Evolutionary conservation across 2,888 invertebrate species (phyloP).

Genomic region (Eucriotettix oculatus): DNA sequence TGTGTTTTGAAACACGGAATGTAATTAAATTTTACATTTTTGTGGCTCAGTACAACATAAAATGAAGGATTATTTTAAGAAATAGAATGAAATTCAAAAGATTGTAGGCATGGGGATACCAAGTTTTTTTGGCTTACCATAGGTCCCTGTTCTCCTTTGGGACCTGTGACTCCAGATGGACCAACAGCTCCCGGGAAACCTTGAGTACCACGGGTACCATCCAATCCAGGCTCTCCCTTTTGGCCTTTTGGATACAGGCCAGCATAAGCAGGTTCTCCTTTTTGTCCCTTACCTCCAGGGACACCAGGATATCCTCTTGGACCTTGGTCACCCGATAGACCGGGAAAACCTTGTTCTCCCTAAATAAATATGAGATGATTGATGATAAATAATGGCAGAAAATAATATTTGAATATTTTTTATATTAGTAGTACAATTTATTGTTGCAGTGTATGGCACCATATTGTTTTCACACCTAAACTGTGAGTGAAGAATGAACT

Average conservation of each 20-base stretch:
- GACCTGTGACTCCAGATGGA: constrained; percentile 41
- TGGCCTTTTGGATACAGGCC: constrained; percentile 59
- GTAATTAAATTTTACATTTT: too few species aligned
- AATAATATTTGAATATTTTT: too few species aligned
- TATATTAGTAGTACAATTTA: too few species aligned
- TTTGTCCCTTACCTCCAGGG: constrained; percentile 52
- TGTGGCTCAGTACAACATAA: too few species aligned
- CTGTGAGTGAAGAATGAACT: too few species aligned
- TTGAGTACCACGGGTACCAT: constrained; percentile 36
- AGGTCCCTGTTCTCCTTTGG: constrained; percentile 43
- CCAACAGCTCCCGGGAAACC: constrained; percentile 40
- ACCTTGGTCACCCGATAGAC: constrained; percentile 52
- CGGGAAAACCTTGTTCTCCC: constrained; percentile 59
- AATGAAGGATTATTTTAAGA: too few species aligned
- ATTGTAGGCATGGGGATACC: too few species aligned
- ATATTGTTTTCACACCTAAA: too few species aligned
- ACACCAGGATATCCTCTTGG: constrained; percentile 57
- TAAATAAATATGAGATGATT: constrained; percentile 21
- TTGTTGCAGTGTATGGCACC: too few species aligned
- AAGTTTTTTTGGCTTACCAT: too few species aligned
- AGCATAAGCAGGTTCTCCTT: constrained; percentile 63
- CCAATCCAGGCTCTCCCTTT: constrained; percentile 68
- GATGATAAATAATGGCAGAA: not conserved
- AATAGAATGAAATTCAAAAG: too few species aligned
- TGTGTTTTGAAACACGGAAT: too few species aligned